Evolutionary conservation across 2,113 vertebrate species (phyloP).

Genomic region (Halichoerus grypus): DNA sequence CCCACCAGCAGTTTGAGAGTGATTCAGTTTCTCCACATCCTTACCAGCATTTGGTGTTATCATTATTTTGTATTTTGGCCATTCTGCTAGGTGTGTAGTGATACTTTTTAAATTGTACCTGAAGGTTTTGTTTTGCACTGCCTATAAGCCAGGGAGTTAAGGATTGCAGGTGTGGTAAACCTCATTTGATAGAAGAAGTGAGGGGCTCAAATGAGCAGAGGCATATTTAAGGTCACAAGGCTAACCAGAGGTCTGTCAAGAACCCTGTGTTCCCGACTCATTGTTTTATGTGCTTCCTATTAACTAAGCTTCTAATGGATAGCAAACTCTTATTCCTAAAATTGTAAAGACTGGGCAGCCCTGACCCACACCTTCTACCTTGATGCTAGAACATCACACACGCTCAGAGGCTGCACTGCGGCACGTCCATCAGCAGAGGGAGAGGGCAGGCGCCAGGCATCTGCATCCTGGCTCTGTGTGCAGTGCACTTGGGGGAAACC

Average conservation of each 20-base stretch:
- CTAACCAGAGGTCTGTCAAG: not conserved
- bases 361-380: not conserved
- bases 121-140: not conserved
- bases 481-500: not conserved
- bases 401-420: fast-evolving
- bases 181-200: not conserved
- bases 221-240: not conserved
- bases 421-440: fast-evolving
- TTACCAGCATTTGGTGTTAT: not conserved
- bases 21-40: not conserved
- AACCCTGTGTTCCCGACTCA: not conserved
- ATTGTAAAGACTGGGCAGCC: not conserved
- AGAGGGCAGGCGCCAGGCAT: fast-evolving
- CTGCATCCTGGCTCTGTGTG: not conserved
- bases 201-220: not conserved
- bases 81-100: not conserved
- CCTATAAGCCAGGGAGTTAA: not conserved
- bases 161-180: too few relatives aligned
- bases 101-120: not conserved
- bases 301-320: not conserved
- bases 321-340: not conserved
- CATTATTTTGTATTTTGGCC: not conserved
- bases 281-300: not conserved
- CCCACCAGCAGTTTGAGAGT: not conserved
- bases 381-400: not conserved